Percentiles rank a stretch among this genome's conserved stretches.
phyloP scores from a whole-genome alignment of 2,113 vertebrate species.

The Rynchops niger region DNA sequence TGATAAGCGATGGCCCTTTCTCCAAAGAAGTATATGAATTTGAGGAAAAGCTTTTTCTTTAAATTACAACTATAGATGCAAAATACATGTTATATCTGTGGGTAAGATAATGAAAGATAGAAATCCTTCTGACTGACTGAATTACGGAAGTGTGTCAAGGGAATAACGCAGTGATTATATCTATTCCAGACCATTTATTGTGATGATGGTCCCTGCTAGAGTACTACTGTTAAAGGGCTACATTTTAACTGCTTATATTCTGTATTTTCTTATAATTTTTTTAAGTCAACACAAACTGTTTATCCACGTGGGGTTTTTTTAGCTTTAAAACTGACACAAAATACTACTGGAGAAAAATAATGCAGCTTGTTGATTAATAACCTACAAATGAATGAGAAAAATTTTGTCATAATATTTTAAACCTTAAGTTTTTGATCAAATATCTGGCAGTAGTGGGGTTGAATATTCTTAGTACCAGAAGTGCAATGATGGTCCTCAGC shows the following conservation, averaged over 20 bases:
- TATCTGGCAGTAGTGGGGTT: neutral
- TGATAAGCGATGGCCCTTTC: neutral
- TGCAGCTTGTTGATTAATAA: neutral
- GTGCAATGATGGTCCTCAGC: neutral
- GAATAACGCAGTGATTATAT: neutral
- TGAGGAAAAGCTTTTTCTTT: neutral
- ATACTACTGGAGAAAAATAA: neutral
- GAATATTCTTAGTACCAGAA: neutral
- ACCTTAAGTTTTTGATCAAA: neutral
- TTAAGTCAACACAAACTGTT: slow-evolving; percentile 34
- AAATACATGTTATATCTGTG: neutral
- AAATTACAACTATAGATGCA: neutral
- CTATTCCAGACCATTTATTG: slow-evolving; percentile 21
- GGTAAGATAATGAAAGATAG: neutral
- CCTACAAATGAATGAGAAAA: neutral
- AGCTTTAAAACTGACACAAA: slow-evolving; percentile 1
- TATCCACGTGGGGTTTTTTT: neutral
- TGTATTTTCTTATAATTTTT: slow-evolving; percentile 43
- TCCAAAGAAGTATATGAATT: neutral
- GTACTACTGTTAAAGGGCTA: slow-evolving; percentile 65
- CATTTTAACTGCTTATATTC: slow-evolving; percentile 47
- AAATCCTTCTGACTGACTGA: slow-evolving; percentile 8
- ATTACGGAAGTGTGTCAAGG: neutral
- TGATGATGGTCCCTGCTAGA: slow-evolving; percentile 31
- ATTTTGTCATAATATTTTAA: neutral